Evolutionary conservation across 1,140 invertebrate species (phyloP), one percentile per base, ranked within the genome.

Genomic region (Pseudomyrmex sp.): DNA sequence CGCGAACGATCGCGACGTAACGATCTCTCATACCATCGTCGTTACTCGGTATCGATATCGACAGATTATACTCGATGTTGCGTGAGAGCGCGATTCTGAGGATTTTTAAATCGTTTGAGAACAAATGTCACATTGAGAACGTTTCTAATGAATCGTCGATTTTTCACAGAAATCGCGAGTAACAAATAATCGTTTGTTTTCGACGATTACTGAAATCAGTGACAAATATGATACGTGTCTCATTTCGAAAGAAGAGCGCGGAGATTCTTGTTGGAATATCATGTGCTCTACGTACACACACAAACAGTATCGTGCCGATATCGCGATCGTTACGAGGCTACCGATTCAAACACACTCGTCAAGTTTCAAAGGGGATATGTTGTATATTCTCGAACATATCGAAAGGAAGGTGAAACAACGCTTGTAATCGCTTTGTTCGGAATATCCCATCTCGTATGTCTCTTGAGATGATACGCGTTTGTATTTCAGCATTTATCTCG

Each of bases 21-120:
- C 35, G 35, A 35, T 35, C 35, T 35, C 35, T 35, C 35, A 35
- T 7, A 35, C 35, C 35, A 1, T 23, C 18, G 15, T 56, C 65
- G 5, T 72, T 35, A 70, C 44, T 61, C 8, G 54, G 2, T 70
- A 79, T 70, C 23, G 23, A 12, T 13, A 69, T 79, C 52, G 8
- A 69, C n/a, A 12, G 10, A 35, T 66, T 69, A n/a, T 15, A 7
- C 23, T 18, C 3, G 10, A 46, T 46, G 46, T 20, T 59, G 35
- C 35, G 35, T 72, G 15, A 10, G 12, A 15, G 10, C n/a, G 15
- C 13, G 18, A 54, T 58, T 48, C 66, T 48, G 26, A 35, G 44
- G 54, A 72, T 79, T 2, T 4, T n/a, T 10, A 70, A 79, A 70
- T 72, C 54, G 7, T 72, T 59, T 50, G n/a, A 48, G 54, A 80